phyloP scores from a whole-genome alignment of 2,888 invertebrate species.

The Melinaea marsaeus region DNA sequence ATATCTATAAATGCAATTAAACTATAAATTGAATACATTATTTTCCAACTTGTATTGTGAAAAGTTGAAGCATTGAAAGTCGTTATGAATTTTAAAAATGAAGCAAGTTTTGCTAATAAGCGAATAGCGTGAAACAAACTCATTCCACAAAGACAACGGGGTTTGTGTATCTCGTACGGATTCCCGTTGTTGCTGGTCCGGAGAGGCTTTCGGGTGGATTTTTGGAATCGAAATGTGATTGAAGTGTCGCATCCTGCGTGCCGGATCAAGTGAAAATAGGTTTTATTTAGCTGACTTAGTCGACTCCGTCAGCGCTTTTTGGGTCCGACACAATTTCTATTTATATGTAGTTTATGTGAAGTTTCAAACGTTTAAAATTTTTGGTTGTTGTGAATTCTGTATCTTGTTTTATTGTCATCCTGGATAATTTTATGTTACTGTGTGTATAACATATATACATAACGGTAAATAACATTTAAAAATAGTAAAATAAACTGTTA shows the following conservation, averaged over 20 bases:
- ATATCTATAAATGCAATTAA: no score
- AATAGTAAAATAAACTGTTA: no score
- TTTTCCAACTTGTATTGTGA: no score
- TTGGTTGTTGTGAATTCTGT: no score
- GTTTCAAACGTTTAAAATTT: neutral
- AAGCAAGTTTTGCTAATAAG: conserved; percentile 6
- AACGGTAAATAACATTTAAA: no score
- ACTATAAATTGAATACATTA: no score
- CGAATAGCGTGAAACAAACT: conserved; percentile 21
- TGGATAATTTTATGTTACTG: no score
- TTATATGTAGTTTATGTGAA: neutral
- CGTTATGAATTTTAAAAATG: neutral
- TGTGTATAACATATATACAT: no score
- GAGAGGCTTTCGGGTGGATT: conserved; percentile 30
- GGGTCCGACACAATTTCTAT: neutral
- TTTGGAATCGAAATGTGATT: conserved; percentile 34
- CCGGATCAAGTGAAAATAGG: conserved; percentile 24
- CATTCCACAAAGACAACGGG: conserved; percentile 28
- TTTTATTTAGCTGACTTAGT: conserved; percentile 12
- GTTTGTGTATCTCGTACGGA: conserved; percentile 24
- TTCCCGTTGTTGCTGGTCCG: conserved; percentile 21
- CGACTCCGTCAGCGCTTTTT: neutral
- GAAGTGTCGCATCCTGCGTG: conserved; percentile 28
- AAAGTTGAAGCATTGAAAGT: no score
- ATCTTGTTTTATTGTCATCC: no score